Evolutionary conservation across 2,113 vertebrate species (phyloP).

Genomic region (Lycocorax pyrrhopterus): DNA sequence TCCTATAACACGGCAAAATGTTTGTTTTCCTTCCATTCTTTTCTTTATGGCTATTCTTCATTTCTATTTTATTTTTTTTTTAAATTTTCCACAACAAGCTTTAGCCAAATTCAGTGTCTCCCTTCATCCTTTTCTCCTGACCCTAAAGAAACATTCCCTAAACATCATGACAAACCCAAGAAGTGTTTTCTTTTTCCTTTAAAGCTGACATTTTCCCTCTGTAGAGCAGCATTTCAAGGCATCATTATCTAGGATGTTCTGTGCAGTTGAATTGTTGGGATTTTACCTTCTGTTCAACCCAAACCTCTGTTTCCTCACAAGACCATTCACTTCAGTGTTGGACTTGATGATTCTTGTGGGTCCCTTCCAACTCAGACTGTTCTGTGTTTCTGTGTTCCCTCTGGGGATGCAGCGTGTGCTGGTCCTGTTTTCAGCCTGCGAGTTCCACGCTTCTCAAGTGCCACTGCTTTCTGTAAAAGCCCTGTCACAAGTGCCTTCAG

Average conservation of each 20-base stretch:
- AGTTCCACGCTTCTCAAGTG: accelerated
- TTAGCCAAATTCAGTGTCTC: background rate
- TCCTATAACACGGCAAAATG: accelerated
- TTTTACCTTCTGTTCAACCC: background rate
- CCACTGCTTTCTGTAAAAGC: background rate
- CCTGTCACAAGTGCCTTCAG: background rate
- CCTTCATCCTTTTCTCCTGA: background rate
- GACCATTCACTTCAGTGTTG: background rate
- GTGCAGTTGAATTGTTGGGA: background rate
- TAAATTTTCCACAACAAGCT: accelerated
- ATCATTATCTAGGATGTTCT: background rate
- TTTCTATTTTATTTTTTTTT: background rate
- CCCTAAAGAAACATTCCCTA: background rate
- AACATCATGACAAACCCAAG: background rate
- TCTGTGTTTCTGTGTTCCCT: background rate
- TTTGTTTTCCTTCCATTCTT: accelerated
- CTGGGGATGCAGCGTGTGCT: accelerated
- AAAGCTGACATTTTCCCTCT: background rate
- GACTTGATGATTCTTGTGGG: too few relatives aligned
- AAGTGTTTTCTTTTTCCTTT: background rate
- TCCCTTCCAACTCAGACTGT: background rate
- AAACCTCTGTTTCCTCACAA: background rate
- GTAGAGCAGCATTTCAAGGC: background rate
- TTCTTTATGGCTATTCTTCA: background rate
- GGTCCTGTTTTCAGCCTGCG: background rate